Conservation (phyloP, 2,888 invertebrate genomes). For the Andrena dorsata region DNA sequence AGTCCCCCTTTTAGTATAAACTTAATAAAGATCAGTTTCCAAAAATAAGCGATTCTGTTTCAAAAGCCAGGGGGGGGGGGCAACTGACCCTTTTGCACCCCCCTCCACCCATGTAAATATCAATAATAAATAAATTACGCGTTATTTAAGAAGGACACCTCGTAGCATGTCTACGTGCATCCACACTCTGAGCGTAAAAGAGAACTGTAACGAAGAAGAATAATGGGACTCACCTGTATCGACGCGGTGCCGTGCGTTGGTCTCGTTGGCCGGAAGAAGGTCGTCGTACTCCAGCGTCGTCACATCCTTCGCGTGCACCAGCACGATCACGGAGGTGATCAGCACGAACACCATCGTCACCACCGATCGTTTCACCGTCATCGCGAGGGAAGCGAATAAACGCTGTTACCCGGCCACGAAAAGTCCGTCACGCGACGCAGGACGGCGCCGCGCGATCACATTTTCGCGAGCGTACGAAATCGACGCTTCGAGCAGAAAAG, state of each 20-base stretch:
- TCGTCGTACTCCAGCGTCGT: slow-evolving; percentile 71
- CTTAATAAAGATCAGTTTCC: too few relatives aligned
- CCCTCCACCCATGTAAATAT: too few relatives aligned
- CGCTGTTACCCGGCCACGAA: slow-evolving; percentile 47
- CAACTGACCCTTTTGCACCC: too few relatives aligned
- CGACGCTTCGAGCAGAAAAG: slow-evolving; percentile 16
- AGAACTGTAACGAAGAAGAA: not conserved
- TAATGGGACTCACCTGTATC: slow-evolving; percentile 72
- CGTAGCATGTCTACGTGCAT: not conserved
- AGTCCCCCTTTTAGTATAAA: too few relatives aligned
- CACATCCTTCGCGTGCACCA: slow-evolving; percentile 71
- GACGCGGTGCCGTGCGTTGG: slow-evolving; percentile 65
- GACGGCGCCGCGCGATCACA: slow-evolving; percentile 61
- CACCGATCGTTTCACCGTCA: slow-evolving; percentile 62
- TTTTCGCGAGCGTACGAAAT: slow-evolving; percentile 48
- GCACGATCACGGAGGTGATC: slow-evolving; percentile 68
- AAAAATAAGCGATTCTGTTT: too few relatives aligned
- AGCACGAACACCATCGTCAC: slow-evolving; percentile 73
- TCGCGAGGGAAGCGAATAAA: slow-evolving; percentile 42
- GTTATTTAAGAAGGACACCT: not conserved
- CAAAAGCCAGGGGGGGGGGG: too few relatives aligned
- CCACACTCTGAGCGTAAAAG: not conserved
- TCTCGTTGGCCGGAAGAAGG: slow-evolving; percentile 62
- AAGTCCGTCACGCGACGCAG: slow-evolving; percentile 54
- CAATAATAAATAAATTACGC: not conserved